These are phyloP conservation scores for Diadema setosum DNA, from an alignment of 35 echinoderm and acorn worm species.

Conservation along the genomic window DNA sequence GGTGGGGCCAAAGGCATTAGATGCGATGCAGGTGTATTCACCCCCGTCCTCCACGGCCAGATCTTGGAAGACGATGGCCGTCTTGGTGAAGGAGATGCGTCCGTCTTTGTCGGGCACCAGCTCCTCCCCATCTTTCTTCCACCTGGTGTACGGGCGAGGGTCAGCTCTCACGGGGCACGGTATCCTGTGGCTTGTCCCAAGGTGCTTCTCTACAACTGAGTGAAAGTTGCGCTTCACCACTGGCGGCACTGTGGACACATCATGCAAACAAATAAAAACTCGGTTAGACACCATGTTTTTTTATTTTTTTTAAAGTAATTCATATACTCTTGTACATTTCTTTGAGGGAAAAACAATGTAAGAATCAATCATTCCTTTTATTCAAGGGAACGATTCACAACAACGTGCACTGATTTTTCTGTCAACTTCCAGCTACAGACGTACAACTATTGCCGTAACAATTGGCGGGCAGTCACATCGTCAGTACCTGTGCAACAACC, in stretches of 20 bases:
- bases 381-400: too few relatives aligned
- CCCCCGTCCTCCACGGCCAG: background rate
- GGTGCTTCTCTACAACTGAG: background rate
- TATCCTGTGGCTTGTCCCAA: background rate
- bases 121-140: background rate
- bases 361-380: too few relatives aligned
- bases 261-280: too few relatives aligned
- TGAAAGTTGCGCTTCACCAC: background rate
- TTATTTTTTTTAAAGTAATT: too few relatives aligned
- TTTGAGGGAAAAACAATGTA: too few relatives aligned
- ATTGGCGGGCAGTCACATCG: too few relatives aligned
- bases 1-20: background rate
- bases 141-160: background rate
- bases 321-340: too few relatives aligned
- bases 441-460: too few relatives aligned
- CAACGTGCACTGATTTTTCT: too few relatives aligned
- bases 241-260: background rate
- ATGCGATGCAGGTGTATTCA: background rate
- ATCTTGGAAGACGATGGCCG: background rate
- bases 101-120: background rate
- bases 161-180: background rate
- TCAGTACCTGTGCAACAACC: too few relatives aligned
- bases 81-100: background rate
- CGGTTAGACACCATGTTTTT: too few relatives aligned
- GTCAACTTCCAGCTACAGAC: too few relatives aligned